These are phyloP conservation scores for Colaptes auratus DNA, from an alignment of 2,113 vertebrate species.

Conservation along the genomic window DNA sequence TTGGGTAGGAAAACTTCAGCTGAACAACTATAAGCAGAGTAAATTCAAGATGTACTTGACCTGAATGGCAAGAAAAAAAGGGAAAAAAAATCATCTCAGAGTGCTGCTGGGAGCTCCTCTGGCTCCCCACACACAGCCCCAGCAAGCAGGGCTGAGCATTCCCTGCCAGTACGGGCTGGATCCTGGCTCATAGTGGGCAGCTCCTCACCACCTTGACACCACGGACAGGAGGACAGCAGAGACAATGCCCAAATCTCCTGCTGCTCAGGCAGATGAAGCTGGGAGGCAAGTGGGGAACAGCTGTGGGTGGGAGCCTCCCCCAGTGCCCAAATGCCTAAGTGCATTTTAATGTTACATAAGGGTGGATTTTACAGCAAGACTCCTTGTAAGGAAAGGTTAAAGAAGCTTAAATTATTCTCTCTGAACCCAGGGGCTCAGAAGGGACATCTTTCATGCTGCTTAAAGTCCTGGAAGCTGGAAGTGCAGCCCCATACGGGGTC, in stretches of 20 bases:
- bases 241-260: background rate
- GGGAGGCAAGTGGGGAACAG: rapidly evolving
- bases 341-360: background rate
- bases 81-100: background rate
- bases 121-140: rapidly evolving
- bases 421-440: background rate
- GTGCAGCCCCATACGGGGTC: rapidly evolving
- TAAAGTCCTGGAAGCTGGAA: background rate
- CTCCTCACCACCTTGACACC: background rate
- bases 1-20: background rate
- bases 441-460: background rate
- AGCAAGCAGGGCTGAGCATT: background rate
- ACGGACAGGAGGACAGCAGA: background rate
- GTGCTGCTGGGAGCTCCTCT: background rate
- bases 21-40: background rate
- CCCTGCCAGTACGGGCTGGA: background rate
- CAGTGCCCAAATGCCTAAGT: rapidly evolving
- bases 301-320: rapidly evolving
- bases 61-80: background rate
- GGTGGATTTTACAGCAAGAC: background rate
- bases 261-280: rapidly evolving
- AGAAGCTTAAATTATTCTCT: conserved; percentile 11
- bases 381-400: conserved; percentile 22
- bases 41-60: background rate
- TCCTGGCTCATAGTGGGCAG: rapidly evolving